Evolutionary conservation across 2,888 invertebrate genomes (phyloP).

Genomic region (Macaria notata): DNA sequence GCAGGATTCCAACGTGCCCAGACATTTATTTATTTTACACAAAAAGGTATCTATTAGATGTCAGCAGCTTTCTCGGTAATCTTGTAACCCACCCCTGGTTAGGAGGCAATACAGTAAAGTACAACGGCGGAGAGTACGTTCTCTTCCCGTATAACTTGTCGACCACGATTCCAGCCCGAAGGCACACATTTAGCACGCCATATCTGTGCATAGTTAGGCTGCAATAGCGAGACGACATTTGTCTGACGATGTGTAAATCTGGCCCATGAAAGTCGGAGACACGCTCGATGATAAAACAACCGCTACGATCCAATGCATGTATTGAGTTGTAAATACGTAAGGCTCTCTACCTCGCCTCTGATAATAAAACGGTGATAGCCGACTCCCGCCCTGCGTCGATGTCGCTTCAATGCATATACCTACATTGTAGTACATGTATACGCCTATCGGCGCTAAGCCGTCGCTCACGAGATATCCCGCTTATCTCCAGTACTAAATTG

Average conservation of each 20-base stretch:
- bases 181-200: constrained; percentile 1
- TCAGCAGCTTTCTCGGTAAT: constrained; percentile 9
- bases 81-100: constrained; percentile 9
- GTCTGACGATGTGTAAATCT: constrained; percentile 4
- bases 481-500: constrained; percentile 56
- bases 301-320: constrained; percentile 42
- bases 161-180: not conserved
- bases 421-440: no score
- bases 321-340: constrained; percentile 52
- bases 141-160: not conserved
- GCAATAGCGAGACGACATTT: constrained; percentile 5
- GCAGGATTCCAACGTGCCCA: constrained; percentile 58
- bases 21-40: constrained; percentile 56
- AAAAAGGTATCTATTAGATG: constrained; percentile 8
- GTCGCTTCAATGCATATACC: constrained; percentile 55
- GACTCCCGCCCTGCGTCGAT: constrained; percentile 41
- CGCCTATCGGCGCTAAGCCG: constrained; percentile 48
- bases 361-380: constrained; percentile 42
- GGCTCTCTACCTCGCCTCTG: constrained; percentile 31
- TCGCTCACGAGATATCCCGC: constrained; percentile 59
- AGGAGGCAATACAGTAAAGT: constrained; percentile 6
- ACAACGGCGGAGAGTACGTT: not conserved
- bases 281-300: constrained; percentile 41
- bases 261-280: constrained; percentile 13
- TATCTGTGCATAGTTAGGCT: constrained; percentile 2